Conservation (phyloP, 1,140 invertebrate species). For the Plectus sambesii region DNA sequence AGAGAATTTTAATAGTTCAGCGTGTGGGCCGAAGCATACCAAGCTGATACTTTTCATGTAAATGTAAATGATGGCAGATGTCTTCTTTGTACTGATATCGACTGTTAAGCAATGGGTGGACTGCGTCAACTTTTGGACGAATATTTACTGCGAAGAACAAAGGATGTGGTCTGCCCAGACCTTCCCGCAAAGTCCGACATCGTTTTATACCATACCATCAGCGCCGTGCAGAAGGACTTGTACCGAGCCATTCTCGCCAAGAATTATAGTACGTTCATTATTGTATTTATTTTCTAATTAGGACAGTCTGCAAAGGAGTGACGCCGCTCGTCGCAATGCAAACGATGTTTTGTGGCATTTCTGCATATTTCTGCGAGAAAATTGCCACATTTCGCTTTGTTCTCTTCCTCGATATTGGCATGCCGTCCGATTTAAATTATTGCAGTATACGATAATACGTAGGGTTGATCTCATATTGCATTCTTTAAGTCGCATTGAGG, state of each 20-base stretch:
- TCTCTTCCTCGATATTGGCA: too few relatives aligned
- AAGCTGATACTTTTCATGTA: too few relatives aligned
- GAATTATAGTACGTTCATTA: conserved; percentile 40
- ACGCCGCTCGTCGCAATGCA: background rate
- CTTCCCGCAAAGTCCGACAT: conserved; percentile 46
- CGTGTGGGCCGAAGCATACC: too few relatives aligned
- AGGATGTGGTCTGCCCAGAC: conserved; percentile 44
- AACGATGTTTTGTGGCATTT: too few relatives aligned
- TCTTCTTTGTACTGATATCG: too few relatives aligned
- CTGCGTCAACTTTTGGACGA: conserved; percentile 42
- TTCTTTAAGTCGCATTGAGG: too few relatives aligned
- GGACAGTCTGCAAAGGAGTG: conserved; percentile 7
- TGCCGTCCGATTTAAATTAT: too few relatives aligned
- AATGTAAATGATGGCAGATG: too few relatives aligned
- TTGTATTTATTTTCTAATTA: conserved; percentile 1
- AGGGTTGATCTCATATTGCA: too few relatives aligned
- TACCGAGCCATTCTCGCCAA: conserved; percentile 48
- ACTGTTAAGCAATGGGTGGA: conserved; percentile 32
- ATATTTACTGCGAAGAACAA: conserved; percentile 45
- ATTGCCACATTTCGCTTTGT: too few relatives aligned
- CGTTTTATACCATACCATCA: conserved; percentile 46
- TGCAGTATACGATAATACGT: too few relatives aligned
- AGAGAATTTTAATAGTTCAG: conserved; percentile 1
- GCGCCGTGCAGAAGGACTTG: conserved; percentile 46
- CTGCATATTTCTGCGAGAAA: too few relatives aligned